Conservation (phyloP, 2,888 invertebrate species). For the Rhaphigaster nebulosa region DNA sequence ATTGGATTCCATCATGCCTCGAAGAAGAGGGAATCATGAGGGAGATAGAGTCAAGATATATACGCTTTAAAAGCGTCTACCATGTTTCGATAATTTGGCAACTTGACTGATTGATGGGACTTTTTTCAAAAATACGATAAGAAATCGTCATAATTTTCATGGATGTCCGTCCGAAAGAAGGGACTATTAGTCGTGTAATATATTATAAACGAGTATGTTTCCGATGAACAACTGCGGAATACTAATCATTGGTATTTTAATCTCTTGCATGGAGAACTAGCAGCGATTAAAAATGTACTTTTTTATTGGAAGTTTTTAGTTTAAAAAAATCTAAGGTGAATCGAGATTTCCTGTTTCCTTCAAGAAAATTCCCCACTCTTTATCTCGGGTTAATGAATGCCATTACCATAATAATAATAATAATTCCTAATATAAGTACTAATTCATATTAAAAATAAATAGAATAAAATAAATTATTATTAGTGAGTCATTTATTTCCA, state of each 20-base stretch:
- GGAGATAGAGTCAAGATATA: background rate
- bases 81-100: background rate
- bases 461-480: no score
- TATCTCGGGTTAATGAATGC: no score
- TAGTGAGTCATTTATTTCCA: no score
- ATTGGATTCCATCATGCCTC: conserved; percentile 3
- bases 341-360: no score
- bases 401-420: no score
- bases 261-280: background rate
- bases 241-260: background rate
- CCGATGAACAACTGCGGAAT: background rate
- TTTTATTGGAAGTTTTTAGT: no score
- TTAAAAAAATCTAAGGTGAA: no score
- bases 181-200: background rate
- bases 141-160: background rate
- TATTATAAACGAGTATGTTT: background rate
- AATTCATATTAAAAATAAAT: no score
- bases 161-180: background rate
- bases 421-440: no score
- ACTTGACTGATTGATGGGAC: background rate
- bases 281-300: no score
- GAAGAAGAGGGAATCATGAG: background rate
- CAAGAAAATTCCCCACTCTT: no score
- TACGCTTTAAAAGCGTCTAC: background rate
- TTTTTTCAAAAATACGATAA: background rate